Evolutionary conservation across 2,113 vertebrate genomes (phyloP), one percentile per base, ranked within the genome.

Genomic region (Fukomys damarensis): DNA sequence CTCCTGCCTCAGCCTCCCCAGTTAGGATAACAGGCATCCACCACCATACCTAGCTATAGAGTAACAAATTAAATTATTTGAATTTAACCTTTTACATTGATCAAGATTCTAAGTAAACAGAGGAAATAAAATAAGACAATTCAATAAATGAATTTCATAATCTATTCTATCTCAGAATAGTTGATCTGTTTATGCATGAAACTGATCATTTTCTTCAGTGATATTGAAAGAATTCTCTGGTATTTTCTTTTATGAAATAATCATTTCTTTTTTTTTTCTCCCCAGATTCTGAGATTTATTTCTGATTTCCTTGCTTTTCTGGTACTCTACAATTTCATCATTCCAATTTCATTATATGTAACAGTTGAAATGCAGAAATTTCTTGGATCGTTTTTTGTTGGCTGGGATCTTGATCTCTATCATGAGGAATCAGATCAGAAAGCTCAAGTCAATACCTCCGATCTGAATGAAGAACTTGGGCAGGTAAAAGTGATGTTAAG

Each of bases 321-420:
- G 98, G 99, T 99, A 86, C 99, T 99, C 80, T 99, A 99, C 98
- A 99, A 99, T 98, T 99, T 99, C 97, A 99, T 99, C 98, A 99
- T 99, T 97, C 99, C 99, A 76, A 99, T 99, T 98, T 99, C 99
- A 16, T 99, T 99, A 8, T 99, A 99, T 68, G 99, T 99, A 79
- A 99, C 99, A 4, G 99, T 99, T 88, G 99, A 99, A 99, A 99
- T 99, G 99, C 99, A 99, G 98, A 99, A 99, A 98, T 99, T 99
- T 97, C 98, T 99, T 95, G 99, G 99, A 52, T 99, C 99, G 6
- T 99, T 99, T 98, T 99, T 99, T 97, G 99, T 99, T 96, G 99
- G 99, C 94, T 99, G 99, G 99, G 99, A 99, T 98, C 98, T 99
- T 98, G 99, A 99, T 97, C 98, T 99, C n/a, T 99, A 99, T 97